These are phyloP conservation scores for Troides oblongomaculatus DNA, from an alignment of 2,888 invertebrate species.

Conservation along the genomic window DNA sequence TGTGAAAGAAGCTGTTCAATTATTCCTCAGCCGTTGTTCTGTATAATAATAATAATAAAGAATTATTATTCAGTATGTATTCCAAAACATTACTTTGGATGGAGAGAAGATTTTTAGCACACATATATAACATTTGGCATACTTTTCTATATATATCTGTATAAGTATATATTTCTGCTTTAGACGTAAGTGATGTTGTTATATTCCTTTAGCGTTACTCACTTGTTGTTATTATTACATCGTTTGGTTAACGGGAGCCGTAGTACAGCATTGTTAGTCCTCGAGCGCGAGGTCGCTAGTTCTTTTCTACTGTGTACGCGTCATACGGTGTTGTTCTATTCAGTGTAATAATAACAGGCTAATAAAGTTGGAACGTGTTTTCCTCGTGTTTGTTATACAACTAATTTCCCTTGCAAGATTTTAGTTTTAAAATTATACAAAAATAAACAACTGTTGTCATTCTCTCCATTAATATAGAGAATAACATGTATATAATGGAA, in stretches of 20 bases:
- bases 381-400: constrained; percentile 13
- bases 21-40: too few species aligned
- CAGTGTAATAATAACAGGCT: constrained; percentile 26
- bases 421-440: constrained; percentile 4
- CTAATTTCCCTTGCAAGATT: constrained; percentile 11
- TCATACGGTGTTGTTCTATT: constrained; percentile 21
- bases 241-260: constrained; percentile 21
- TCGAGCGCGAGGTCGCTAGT: constrained; percentile 27
- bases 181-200: neutral
- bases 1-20: too few species aligned
- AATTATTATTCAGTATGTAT: too few species aligned
- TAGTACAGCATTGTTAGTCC: constrained; percentile 24
- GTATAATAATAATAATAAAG: too few species aligned
- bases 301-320: constrained; percentile 23
- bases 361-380: constrained; percentile 21
- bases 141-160: neutral
- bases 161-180: neutral
- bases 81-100: too few species aligned
- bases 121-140: neutral
- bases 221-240: constrained; percentile 15
- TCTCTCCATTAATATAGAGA: neutral
- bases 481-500: too few species aligned
- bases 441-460: neutral
- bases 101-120: too few species aligned
- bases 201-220: constrained; percentile 8